Conservation (phyloP, 2,888 invertebrate species). For the Caenorhabditis sinica region DNA sequence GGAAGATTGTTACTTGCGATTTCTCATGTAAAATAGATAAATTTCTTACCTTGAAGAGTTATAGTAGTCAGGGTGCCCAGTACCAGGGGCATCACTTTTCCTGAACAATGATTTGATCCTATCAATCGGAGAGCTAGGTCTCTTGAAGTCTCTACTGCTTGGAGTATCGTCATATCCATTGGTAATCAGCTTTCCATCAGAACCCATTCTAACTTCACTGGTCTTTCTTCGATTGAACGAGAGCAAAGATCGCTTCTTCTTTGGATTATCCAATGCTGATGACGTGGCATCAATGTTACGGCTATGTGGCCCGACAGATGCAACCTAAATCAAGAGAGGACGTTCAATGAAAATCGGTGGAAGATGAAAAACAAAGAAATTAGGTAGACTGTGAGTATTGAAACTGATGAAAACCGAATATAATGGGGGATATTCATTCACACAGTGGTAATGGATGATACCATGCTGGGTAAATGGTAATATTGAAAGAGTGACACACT, state of each 20-base stretch:
- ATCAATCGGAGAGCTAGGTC: constrained; percentile 82
- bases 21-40: no score
- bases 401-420: constrained; percentile 13
- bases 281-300: constrained; percentile 47
- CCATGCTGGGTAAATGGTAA: constrained; percentile 44
- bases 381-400: constrained; percentile 26
- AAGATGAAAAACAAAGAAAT: constrained; percentile 1
- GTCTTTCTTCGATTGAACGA: constrained; percentile 79
- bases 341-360: not conserved
- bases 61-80: constrained; percentile 57
- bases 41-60: constrained; percentile 42
- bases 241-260: constrained; percentile 73
- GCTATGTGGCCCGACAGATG: constrained; percentile 65
- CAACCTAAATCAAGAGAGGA: constrained; percentile 30
- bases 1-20: no score
- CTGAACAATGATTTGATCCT: constrained; percentile 82
- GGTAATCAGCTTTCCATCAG: constrained; percentile 78
- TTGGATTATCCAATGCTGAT: constrained; percentile 54
- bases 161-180: constrained; percentile 70
- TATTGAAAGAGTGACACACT: constrained; percentile 41
- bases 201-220: constrained; percentile 76
- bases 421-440: constrained; percentile 15
- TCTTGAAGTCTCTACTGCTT: constrained; percentile 73
- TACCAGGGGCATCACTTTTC: constrained; percentile 58
- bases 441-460: constrained; percentile 47